phyloP scores from a whole-genome alignment of 1,140 invertebrate genomes.

The Drosophila simulans region DNA sequence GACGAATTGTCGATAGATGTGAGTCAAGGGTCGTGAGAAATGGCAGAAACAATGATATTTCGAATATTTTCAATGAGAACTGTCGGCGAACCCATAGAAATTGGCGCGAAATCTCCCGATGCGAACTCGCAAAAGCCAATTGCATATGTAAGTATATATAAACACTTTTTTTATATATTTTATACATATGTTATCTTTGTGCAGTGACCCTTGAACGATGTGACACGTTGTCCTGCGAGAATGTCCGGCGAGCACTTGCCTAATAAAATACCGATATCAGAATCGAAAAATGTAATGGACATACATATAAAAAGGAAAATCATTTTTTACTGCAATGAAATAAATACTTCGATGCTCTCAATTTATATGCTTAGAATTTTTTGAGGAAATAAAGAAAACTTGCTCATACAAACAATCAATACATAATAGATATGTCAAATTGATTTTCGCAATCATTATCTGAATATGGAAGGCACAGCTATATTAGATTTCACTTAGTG shows the following conservation, averaged over 20 bases:
- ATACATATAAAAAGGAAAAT: background rate
- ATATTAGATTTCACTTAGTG: no score
- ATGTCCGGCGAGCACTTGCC: constrained; percentile 16
- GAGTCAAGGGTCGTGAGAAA: background rate
- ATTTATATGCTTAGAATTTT: background rate
- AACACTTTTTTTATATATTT: no score
- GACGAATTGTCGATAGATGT: constrained; percentile 7
- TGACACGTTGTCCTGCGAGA: constrained; percentile 22
- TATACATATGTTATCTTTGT: background rate
- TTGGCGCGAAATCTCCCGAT: constrained; percentile 51
- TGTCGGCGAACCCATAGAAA: constrained; percentile 10
- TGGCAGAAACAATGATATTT: constrained; percentile 29
- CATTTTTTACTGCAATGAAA: background rate
- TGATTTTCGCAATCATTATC: no score
- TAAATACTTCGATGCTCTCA: constrained; percentile 35
- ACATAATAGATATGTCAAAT: no score
- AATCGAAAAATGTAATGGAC: no score
- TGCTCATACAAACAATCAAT: no score
- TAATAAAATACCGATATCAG: background rate
- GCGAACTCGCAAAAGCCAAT: constrained; percentile 41
- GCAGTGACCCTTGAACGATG: constrained; percentile 38
- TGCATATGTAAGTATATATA: constrained; percentile 45
- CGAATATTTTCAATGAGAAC: constrained; percentile 23
- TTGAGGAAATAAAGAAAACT: background rate
- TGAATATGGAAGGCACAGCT: no score